Base-by-base conservation (phyloP, 92 coral and sea anemone genomes). In the Palythoa caribaeorum region DNA sequence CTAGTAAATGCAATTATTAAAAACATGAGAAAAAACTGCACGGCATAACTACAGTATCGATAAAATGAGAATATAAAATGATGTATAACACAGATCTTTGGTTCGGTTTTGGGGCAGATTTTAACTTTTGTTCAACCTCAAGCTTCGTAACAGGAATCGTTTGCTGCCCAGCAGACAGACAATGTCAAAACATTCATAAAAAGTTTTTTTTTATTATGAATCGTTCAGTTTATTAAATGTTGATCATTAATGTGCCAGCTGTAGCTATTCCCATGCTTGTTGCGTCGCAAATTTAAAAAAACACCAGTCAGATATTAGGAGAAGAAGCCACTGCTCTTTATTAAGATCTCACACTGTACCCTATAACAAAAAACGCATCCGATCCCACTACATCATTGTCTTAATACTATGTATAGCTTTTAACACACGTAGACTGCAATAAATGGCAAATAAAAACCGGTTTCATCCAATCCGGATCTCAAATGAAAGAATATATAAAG, bases 211-310 rank as follows among this genome's bases (percentile, higher is more conserved):
- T 9, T 38, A 76, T 50, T 48, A 5, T 13, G 15, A 76, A 10
- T 36, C 10, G 5, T 21, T 76, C 38, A 19, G 38, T 10, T 76
- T 16, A 40, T 62, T 80, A 50, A 63, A 40, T 47, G 7, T n/a
- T 70, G 10, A 21, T 44, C 57, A 8, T 44, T 19, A 28, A 38
- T 44, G 21, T 4, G 76, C 76, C 86, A 65, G 74, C 85, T 66
- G 86, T 52, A 47, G 16, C 21, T 47, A 65, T 66, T 81, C 76
- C 62, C 74, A 81, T 81, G 86, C 62, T 21, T 65, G 28, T 78
- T 36, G 50, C 19, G 3, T 9, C 36, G 40, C 17, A 70, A 38
- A 9, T 12, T 9, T 70, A 70, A 70, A 4, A 70, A 70, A 35
- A 7, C 14, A 11, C 15, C 47, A 70, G 75, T 35, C 75, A 70